Conservation (phyloP, 2,797 vertebrate genomes). For the Linurgus olivaceus region DNA sequence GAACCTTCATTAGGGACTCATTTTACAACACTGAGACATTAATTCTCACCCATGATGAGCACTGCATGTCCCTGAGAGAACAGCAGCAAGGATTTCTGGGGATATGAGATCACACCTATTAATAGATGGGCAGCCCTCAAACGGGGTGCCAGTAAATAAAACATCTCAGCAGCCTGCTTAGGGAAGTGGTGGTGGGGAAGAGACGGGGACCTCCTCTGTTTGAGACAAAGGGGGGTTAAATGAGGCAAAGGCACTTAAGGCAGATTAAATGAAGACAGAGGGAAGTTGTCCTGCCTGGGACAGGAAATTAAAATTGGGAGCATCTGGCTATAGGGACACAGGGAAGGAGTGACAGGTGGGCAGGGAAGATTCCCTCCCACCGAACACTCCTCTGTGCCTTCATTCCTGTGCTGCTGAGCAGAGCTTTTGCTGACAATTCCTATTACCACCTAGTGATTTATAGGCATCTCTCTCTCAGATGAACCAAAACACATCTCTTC, state of each 20-base stretch:
- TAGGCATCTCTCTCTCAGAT: conserved; percentile 17
- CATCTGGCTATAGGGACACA: not conserved
- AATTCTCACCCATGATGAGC: not conserved
- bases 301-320: not conserved
- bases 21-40: not conserved
- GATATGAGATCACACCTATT: not conserved
- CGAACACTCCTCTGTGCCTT: not conserved
- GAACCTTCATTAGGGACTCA: not conserved
- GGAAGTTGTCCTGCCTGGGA: not conserved
- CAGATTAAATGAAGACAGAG: not conserved
- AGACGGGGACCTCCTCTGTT: not conserved
- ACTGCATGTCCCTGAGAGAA: not conserved
- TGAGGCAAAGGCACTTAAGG: not conserved
- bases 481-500: conserved; percentile 21
- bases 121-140: not conserved
- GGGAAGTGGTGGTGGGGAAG: not conserved
- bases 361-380: not conserved
- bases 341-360: not conserved
- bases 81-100: not conserved
- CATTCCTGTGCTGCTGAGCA: not conserved
- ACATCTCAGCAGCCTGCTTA: not conserved
- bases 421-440: conserved; percentile 24
- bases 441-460: conserved; percentile 45
- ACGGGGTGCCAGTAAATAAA: not conserved
- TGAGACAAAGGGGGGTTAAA: not conserved